Evolutionary conservation across 2,888 invertebrate genomes (phyloP), one percentile per base, ranked within the genome.

Genomic region (Tholera decimalis): DNA sequence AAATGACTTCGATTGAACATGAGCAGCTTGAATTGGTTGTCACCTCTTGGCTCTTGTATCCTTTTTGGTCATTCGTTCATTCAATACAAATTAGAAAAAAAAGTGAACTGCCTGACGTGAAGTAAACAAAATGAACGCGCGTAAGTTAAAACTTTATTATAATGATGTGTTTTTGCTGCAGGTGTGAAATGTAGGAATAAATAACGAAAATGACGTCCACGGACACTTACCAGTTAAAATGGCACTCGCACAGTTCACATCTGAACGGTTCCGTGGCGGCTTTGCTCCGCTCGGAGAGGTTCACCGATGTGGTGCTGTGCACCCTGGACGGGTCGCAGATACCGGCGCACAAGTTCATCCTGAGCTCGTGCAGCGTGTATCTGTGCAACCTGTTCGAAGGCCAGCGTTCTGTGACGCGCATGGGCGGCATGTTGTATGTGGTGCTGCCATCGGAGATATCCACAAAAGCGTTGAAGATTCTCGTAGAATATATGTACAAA

Each of bases 161-260:
- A 28, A 49, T 53, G 11, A 20, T 39, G 22, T 43, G 28, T 18
- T 22, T 58, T 77, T 72, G 35, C 35, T 56, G 18, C 63, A 79
- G 80, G 65, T 68, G 73, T 83, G 74, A 68, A 74, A 73, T 73
- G 72, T 79, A 79, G 73, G 64, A 58, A 63, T 44, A 59, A n/a
- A 35, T 18, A 67, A 58, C 51, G 56, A 89, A 79, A 80, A 95
- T 95, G 93, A 95, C 95, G 81, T 93, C 96, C 70, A 96, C 96
- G 84, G 98, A 98, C 91, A 98, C 98, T 84, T 98, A 98, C 91
- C 98, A 98, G 92, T 96, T 98, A 58, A 98, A 98, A 96, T 98
- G 98, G 98, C 98, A 98, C 92, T 98, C 98, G 79, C 98, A 98
- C 95, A 97, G 97, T 84, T 96, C 97, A 33, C 98, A 98, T 93